Base-by-base conservation (phyloP, 2,797 vertebrate species). In the Pseudomugil gertrudae region DNA sequence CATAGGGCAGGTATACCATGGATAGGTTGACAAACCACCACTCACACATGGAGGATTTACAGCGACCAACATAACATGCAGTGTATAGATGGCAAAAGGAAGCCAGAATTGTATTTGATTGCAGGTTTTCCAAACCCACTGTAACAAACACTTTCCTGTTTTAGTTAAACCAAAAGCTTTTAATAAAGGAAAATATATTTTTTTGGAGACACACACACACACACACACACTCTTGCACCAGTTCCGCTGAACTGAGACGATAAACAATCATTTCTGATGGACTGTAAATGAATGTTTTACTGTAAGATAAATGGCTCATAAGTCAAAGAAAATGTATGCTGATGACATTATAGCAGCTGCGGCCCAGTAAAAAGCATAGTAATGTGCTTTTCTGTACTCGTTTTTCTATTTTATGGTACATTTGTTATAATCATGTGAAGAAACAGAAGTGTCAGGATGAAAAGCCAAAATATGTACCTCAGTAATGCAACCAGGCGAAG, bases 381-480 rank as follows among this genome's bases (percentile, higher is more conserved):
- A 19, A 26, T 23, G 23, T 19, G 50, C 3, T 48, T 24, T 2
- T 8, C 32, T 48, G 55, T 36, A 29, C 27, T 29, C 23, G 30
- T 19, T 45, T 54, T 30, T 59, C 14, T 15, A 36, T n/a, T 11
- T 19, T 52, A 47, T 1, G 11, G 43, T 9, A 47, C 29, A 35
- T 59, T 35, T 40, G 21, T 15, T 50, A 36, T 33, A 52, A 24
- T 15, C 19, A 23, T 9, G 32, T 9, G 17, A 38, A 4, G 1
- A 45, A 19, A 21, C 11, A 6, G 45, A 47, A 10, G n/a, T 21
- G n/a, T 1, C 21, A 47, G 4, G 1, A 10, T 36, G 43, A 36
- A 51, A 59, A 50, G 36, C 59, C 24, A 19, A 57, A 17, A 50
- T 54, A 60, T 54, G 66, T 60, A 78, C 60, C 64, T 7, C n/a